A percentile compares a stretch with the other conserved stretches of the same genome.
These are phyloP conservation scores for Eira barbara DNA, from an alignment of 2,113 vertebrate species.

Conservation along the genomic window DNA sequence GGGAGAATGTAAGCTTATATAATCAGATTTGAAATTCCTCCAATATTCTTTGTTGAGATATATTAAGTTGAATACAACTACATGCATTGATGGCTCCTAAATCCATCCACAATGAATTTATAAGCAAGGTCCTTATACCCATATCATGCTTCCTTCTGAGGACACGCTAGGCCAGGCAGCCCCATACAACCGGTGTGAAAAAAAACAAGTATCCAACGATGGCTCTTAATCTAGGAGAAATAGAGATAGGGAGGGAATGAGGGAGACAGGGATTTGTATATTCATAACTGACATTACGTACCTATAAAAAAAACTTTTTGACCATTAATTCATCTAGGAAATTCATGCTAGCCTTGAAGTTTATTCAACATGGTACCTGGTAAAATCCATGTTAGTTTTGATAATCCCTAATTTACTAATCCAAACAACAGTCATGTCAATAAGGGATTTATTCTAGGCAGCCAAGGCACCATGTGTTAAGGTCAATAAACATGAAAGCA, in stretches of 20 bases:
- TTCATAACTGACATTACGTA: neutral
- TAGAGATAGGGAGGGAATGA: neutral
- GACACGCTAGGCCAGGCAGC: neutral
- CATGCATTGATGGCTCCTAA: neutral
- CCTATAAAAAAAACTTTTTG: neutral
- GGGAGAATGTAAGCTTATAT: neutral
- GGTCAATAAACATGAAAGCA: conserved; percentile 73
- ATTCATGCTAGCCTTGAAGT: conserved; percentile 70
- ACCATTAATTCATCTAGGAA: neutral
- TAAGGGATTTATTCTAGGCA: conserved; percentile 72
- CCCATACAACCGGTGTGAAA: neutral
- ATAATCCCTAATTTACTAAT: conserved; percentile 75
- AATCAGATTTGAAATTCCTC: neutral
- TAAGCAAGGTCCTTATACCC: neutral
- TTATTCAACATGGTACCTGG: conserved; percentile 59
- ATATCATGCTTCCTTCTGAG: neutral
- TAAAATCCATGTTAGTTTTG: conserved; percentile 69
- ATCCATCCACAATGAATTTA: neutral
- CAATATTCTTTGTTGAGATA: neutral
- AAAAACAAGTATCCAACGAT: neutral
- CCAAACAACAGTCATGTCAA: conserved; percentile 65
- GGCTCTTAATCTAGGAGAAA: neutral
- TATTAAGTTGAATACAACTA: neutral
- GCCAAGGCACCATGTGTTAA: conserved; percentile 70
- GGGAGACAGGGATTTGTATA: neutral